phyloP scores from a whole-genome alignment of 2,797 vertebrate species.

The Sciaenops ocellatus region DNA sequence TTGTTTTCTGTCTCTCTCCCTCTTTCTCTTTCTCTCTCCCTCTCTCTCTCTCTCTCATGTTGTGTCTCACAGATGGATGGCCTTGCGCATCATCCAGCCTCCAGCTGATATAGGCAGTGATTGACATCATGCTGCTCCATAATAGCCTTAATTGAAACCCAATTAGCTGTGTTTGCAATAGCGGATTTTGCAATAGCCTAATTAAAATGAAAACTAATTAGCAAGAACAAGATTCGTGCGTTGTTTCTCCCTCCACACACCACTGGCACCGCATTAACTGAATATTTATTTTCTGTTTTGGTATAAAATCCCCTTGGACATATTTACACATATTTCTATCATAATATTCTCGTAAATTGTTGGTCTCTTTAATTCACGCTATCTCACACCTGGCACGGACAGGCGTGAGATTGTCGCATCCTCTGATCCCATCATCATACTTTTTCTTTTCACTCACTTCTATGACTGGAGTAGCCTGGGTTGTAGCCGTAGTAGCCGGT shows the following conservation, averaged over 20 bases:
- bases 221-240: neutral
- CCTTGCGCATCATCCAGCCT: slow-evolving; percentile 28
- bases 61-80: slow-evolving; percentile 49
- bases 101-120: slow-evolving; percentile 39
- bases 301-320: neutral
- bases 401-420: slow-evolving; percentile 40
- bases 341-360: neutral
- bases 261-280: neutral
- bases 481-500: slow-evolving; percentile 99
- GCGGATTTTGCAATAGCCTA: neutral
- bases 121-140: slow-evolving; percentile 34
- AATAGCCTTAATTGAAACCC: slow-evolving; percentile 51
- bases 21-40: slow-evolving; percentile 14
- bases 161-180: slow-evolving; percentile 35
- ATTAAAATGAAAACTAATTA: slow-evolving; percentile 36
- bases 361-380: slow-evolving; percentile 8
- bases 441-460: slow-evolving; percentile 89
- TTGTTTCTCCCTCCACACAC: slow-evolving; percentile 2
- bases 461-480: slow-evolving; percentile 96
- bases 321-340: neutral
- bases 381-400: slow-evolving; percentile 34
- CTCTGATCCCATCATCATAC: slow-evolving; percentile 8
- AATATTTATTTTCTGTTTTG: neutral
- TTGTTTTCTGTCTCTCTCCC: slow-evolving; percentile 1
- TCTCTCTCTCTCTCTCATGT: slow-evolving; percentile 11